Conservation (phyloP, 2,888 invertebrate genomes). For the Dicranocentrus wangi region DNA sequence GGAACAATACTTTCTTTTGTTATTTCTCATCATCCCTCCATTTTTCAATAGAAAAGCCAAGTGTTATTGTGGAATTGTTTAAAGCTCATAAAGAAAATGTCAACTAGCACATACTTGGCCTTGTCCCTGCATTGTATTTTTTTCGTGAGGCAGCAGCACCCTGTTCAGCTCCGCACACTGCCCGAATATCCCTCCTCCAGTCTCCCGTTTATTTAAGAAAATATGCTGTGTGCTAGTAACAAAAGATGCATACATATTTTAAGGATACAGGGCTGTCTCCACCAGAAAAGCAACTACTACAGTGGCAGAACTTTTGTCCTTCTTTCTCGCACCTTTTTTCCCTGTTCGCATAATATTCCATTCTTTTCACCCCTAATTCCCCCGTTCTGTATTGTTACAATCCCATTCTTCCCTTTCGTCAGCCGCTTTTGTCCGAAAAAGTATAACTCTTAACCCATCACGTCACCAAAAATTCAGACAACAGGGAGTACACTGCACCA, state of each 20-base stretch:
- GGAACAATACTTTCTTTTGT: constrained; percentile 55
- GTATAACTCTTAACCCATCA: constrained; percentile 57
- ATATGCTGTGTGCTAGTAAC: too few species aligned
- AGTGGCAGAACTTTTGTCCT: constrained; percentile 36
- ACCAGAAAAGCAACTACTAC: constrained; percentile 40
- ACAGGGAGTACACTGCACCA: background rate
- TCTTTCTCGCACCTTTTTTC: constrained; percentile 25
- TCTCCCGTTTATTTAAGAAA: constrained; percentile 45
- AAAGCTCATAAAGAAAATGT: constrained; percentile 57
- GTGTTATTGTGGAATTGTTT: constrained; percentile 61
- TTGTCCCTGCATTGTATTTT: constrained; percentile 19
- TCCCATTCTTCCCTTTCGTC: constrained; percentile 23
- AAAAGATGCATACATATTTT: too few species aligned
- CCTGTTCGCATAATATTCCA: constrained; percentile 4
- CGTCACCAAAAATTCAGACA: constrained; percentile 36
- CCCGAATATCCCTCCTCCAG: background rate
- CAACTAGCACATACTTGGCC: constrained; percentile 59
- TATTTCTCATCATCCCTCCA: constrained; percentile 44
- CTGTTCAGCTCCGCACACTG: too few species aligned
- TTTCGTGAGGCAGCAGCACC: background rate
- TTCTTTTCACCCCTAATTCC: constrained; percentile 31
- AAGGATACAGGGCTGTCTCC: constrained; percentile 35
- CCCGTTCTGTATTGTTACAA: constrained; percentile 46
- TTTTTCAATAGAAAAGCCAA: constrained; percentile 48
- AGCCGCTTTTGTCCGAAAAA: constrained; percentile 44